A percentile compares a stretch with the other conserved stretches of the same genome.
These are phyloP conservation scores for Meloidogyne floridensis DNA, from an alignment of 1,140 invertebrate genomes.

Conservation along the genomic window DNA sequence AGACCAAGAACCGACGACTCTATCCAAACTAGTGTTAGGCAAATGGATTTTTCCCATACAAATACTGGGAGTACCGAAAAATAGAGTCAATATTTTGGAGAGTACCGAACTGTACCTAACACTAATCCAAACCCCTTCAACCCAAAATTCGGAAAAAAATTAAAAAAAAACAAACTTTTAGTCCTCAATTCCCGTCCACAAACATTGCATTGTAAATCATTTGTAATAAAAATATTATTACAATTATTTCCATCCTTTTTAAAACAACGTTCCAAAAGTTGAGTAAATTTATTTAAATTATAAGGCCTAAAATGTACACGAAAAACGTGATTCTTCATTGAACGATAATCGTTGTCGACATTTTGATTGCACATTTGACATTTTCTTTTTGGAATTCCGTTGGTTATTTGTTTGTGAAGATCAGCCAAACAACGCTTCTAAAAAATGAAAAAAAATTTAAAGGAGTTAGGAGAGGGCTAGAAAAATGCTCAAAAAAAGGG, in stretches of 20 bases:
- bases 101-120: too few relatives aligned
- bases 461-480: too few relatives aligned
- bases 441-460: neutral
- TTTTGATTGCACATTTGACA: slow-evolving; percentile 7
- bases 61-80: too few relatives aligned
- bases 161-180: slow-evolving; percentile 9
- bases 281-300: neutral
- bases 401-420: slow-evolving; percentile 20
- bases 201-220: slow-evolving; percentile 29
- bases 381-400: neutral
- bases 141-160: neutral
- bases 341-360: slow-evolving; percentile 19
- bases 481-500: too few relatives aligned
- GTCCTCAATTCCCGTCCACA: slow-evolving; percentile 18
- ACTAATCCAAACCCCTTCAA: too few relatives aligned
- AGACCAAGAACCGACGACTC: too few relatives aligned
- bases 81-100: too few relatives aligned
- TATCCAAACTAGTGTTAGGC: too few relatives aligned
- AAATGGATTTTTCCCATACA: too few relatives aligned
- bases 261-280: slow-evolving; percentile 21
- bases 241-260: neutral
- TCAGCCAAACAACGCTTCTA: slow-evolving; percentile 9
- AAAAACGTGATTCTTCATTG: slow-evolving; percentile 24
- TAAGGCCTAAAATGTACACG: neutral
- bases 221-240: slow-evolving; percentile 8